Evolutionary conservation across 2,113 vertebrate genomes (phyloP), one percentile per base, ranked within the genome.

Genomic region (Baryphthengus martii): DNA sequence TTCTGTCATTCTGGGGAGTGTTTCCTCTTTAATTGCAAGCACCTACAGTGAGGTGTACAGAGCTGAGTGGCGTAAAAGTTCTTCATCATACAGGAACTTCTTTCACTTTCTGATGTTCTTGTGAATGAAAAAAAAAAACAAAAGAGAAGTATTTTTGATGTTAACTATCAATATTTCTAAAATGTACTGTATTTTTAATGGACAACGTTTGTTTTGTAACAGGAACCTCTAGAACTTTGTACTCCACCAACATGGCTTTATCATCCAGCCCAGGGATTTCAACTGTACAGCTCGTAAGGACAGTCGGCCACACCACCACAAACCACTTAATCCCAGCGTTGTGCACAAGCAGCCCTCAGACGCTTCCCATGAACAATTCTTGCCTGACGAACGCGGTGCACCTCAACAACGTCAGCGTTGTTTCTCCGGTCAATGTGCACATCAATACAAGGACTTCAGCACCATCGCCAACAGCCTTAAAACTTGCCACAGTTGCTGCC

Each of bases 401-500:
- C 98, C 98, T 99, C 97, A 98, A 98, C 97, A 98, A 98, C 31
- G 98, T 98, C 98, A 99, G 98, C 33, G 98, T 98, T 74, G 98
- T 99, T 93, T 99, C 98, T 90, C 99, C 99, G 10, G 98, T 99
- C 98, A 98, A 99, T 94, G 98, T 98, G 96, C 98, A 98, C 95
- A 99, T 98, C 98, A 98, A 98, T 50, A 98, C 98, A 98, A 98
- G 98, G 96, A 98, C 98, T 98, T 99, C 98, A 71, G 98, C 98
- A 84, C 98, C 99, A 63, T 99, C 98, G 96, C 98, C 98, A 90
- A 98, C 99, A 92, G 98, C 99, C 98, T 99, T 99, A 99, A 99
- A 99, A 98, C 98, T 99, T 33, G 99, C 99, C 98, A 98, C 98
- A 74, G 98, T 99, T 74, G 99, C 99, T 97, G 98, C 98, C 98